Conservation (phyloP, 2,888 invertebrate species). For the Drosophila helvetica region DNA sequence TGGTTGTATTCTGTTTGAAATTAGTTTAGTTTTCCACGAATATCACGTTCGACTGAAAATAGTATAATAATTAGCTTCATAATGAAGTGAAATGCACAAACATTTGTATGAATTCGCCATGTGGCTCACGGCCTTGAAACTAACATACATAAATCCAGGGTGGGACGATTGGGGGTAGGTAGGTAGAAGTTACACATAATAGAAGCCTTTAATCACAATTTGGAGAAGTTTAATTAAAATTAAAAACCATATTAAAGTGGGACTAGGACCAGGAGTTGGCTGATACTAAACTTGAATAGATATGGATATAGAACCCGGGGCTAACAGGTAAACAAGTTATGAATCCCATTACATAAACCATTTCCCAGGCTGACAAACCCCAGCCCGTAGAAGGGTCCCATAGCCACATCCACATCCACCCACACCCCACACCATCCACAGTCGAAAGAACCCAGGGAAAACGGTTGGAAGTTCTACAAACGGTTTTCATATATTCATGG, state of each 20-base stretch:
- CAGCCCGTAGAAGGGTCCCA: conserved; percentile 8
- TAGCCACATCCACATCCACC: too few species aligned
- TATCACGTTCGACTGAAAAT: conserved; percentile 30
- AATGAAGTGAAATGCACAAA: conserved; percentile 34
- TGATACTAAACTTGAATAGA: conserved; percentile 21
- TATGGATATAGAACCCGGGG: conserved; percentile 27
- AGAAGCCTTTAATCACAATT: conserved; percentile 36
- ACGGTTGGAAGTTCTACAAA: conserved; percentile 59
- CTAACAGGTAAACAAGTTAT: conserved; percentile 47
- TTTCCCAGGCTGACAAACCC: conserved; percentile 47
- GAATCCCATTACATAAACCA: conserved; percentile 47
- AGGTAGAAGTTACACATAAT: conserved; percentile 3
- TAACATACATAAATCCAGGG: conserved; percentile 35
- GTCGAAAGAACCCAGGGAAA: conserved; percentile 22
- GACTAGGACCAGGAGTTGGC: conserved; percentile 5
- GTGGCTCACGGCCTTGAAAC: conserved; percentile 38
- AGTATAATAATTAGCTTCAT: conserved; percentile 31
- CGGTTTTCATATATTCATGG: conserved; percentile 75
- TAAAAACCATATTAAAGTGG: conserved; percentile 34
- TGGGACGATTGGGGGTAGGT: background rate
- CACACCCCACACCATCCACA: background rate
- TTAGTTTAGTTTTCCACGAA: conserved; percentile 30
- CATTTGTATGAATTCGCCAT: conserved; percentile 37
- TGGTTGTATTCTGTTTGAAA: conserved; percentile 13
- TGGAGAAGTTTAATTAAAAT: conserved; percentile 45